Percentiles rank a stretch among this genome's conserved stretches.
Conservation (phyloP, 2,888 invertebrate genomes). For the Paralinhomoeus sp. region DNA sequence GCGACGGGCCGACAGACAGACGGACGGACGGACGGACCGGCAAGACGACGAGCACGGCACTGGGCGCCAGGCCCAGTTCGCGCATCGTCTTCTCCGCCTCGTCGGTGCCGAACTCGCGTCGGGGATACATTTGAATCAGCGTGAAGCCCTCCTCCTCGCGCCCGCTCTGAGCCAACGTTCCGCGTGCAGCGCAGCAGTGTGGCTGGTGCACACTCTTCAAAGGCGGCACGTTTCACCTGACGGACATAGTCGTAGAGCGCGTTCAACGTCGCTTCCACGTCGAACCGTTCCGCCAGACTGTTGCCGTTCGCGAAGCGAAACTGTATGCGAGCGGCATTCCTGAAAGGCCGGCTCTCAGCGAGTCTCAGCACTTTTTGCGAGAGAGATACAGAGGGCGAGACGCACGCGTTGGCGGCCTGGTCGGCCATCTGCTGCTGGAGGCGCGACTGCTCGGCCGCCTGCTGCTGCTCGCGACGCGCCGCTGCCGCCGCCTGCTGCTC, state of each 20-base stretch:
- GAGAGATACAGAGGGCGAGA: no score
- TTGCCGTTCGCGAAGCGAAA: conserved; percentile 62
- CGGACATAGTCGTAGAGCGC: neutral
- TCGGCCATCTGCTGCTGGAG: neutral
- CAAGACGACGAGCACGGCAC: conserved; percentile 49
- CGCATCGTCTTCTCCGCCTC: conserved; percentile 37
- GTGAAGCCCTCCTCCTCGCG: neutral
- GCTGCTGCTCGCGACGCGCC: neutral
- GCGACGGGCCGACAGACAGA: no score
- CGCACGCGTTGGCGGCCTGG: no score
- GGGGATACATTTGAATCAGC: conserved; percentile 31
- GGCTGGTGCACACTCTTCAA: neutral
- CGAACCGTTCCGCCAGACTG: conserved; percentile 21
- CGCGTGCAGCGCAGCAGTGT: neutral
- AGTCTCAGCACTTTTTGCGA: no score
- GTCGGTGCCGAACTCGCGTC: conserved; percentile 39
- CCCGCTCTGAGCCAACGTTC: neutral
- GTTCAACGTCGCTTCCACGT: neutral
- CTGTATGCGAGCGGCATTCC: conserved; percentile 46
- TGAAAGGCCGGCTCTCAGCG: no score
- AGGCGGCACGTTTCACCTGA: neutral
- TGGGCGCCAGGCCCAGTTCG: conserved; percentile 48
- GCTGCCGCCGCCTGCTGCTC: neutral
- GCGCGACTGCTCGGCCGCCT: neutral
- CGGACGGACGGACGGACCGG: conserved; percentile 29